Evolutionary conservation across 1,140 invertebrate species (phyloP).

Genomic region (Myzus persicae): DNA sequence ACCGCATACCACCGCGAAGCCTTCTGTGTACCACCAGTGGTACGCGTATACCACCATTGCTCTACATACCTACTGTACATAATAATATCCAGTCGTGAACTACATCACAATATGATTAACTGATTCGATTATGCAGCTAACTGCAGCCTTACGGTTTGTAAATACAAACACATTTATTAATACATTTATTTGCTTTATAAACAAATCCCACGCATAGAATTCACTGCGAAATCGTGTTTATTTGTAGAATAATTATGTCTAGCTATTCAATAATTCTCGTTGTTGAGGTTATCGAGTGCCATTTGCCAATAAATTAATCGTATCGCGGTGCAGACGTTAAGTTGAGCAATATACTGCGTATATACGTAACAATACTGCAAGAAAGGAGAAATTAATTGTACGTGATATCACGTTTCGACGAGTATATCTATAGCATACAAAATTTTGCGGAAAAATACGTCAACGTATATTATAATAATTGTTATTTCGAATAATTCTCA

Average conservation of each 20-base stretch:
- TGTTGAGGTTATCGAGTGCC: neutral
- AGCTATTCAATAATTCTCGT: neutral
- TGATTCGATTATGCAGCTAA: neutral
- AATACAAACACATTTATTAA: too few species aligned
- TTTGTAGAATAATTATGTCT: neutral
- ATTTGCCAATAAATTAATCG: neutral
- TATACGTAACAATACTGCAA: neutral
- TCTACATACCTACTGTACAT: too few species aligned
- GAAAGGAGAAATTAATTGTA: neutral
- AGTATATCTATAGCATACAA: neutral
- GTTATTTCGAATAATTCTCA: neutral
- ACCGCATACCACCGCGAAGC: too few species aligned
- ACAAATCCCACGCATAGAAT: neutral
- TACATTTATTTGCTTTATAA: neutral
- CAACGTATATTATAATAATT: neutral
- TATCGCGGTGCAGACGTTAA: neutral
- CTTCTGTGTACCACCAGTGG: too few species aligned
- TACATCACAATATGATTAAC: neutral
- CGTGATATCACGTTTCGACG: neutral
- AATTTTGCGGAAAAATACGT: neutral
- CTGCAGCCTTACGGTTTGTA: neutral
- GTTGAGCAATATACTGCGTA: neutral
- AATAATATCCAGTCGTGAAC: too few species aligned
- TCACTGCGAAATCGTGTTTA: neutral
- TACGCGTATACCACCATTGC: too few species aligned